Evolutionary conservation across 2,797 vertebrate genomes (phyloP), one percentile per base, ranked within the genome.

Genomic region (Scleropages formosus): DNA sequence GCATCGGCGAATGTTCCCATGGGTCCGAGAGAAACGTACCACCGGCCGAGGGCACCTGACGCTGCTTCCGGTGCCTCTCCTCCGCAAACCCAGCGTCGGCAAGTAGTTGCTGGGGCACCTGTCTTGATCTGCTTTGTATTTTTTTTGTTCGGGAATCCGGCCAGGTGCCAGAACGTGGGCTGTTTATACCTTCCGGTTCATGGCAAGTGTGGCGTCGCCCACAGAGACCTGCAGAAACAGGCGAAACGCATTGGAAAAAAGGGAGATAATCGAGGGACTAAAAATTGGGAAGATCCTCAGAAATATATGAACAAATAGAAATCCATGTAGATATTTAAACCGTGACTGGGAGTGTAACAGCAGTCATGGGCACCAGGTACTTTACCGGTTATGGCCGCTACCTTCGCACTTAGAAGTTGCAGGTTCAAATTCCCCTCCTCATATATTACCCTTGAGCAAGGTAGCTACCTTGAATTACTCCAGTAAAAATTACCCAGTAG

Each of bases 1-100:
- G 92, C 75, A 84, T 94, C 31, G 90, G 90, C 61, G 87, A 81
- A 0, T 94, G 93, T 15, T 80, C 87, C 60, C 78, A 81, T 0
- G 31, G 78, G 56, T 10, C 9, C 15, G 47, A 24, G 15, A 22
- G 20, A n/a, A 4, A 3, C 53, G 2, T 68, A 62, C 13, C 20
- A 62, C 60, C 56, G 49, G 70, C 13, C 26, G 69, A 56, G 69
- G 62, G 47, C 27, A 27, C 31, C 9, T 71, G 75, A 72, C 51
- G 31, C 13, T 39, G 44, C 20, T 18, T 7, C 27, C 20, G 2
- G 18, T 31, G 18, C 51, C 22, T 51, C 13, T 15, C 6, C 20
- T 63, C 10, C n/a, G 20, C 60, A 60, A n/a, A 2, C 51, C 20
- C 49, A 51, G 18, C 24, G 10, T 16, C 31, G 15, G 20, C 53